A percentile compares a stretch with the other conserved stretches of the same genome.
Evolutionary conservation across 1,140 invertebrate species (phyloP).

Genomic region (Drosophila lacertosa): DNA sequence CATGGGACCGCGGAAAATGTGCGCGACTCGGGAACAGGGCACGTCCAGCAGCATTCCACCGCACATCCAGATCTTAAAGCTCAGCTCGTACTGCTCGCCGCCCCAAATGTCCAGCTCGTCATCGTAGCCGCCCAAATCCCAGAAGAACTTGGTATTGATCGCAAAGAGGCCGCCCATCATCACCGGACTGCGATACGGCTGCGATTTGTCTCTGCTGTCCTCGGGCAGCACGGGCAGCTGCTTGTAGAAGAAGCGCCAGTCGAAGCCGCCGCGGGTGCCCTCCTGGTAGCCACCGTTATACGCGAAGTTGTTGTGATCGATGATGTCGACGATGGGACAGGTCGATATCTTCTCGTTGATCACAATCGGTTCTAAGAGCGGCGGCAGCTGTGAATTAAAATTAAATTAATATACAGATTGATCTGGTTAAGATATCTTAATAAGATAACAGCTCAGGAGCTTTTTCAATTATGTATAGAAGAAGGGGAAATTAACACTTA

Average conservation of each 20-base stretch:
- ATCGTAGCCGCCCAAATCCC: slow-evolving; percentile 98
- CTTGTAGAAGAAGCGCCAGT: slow-evolving; percentile 95
- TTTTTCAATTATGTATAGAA: too few species aligned
- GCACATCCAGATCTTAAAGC: slow-evolving; percentile 96
- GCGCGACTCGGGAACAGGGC: slow-evolving; percentile 97
- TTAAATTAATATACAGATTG: background rate
- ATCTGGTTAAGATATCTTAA: background rate
- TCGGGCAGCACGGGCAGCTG: slow-evolving; percentile 90
- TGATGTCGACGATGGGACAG: slow-evolving; percentile 94
- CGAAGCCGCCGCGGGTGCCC: slow-evolving; percentile 92
- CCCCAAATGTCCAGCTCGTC: slow-evolving; percentile 96
- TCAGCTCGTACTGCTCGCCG: slow-evolving; percentile 98
- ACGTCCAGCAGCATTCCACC: slow-evolving; percentile 95
- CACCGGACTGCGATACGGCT: slow-evolving; percentile 93
- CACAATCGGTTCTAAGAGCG: slow-evolving; percentile 90
- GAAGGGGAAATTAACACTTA: too few species aligned
- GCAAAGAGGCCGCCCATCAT: slow-evolving; percentile 99
- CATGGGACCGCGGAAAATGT: slow-evolving; percentile 89
- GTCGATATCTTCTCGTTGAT: slow-evolving; percentile 90
- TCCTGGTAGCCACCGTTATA: slow-evolving; percentile 91
- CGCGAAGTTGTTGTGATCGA: slow-evolving; percentile 91
- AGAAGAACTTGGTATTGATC: slow-evolving; percentile 95
- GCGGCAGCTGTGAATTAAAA: slow-evolving; percentile 86
- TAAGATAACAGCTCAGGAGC: too few species aligned
- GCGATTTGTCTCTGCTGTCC: slow-evolving; percentile 88